These are phyloP conservation scores for Marmota monax DNA, from an alignment of 2,113 vertebrate genomes.

Conservation along the genomic window DNA sequence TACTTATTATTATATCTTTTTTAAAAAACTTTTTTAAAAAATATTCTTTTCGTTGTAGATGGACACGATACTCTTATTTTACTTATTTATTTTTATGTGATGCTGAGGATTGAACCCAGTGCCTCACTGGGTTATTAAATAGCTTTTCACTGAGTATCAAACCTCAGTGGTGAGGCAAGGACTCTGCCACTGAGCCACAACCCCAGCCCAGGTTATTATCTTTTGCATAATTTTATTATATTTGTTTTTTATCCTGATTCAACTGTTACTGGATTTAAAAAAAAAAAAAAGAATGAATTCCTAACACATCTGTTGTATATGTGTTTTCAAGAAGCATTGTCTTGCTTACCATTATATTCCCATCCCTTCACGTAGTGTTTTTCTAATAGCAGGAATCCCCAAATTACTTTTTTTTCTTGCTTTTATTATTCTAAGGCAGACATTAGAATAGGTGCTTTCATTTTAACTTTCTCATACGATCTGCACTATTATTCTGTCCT, in stretches of 20 bases:
- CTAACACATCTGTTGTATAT: constrained; percentile 9
- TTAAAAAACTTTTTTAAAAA: neutral
- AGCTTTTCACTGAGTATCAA: no score
- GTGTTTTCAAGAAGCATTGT: constrained; percentile 8
- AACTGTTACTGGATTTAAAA: neutral
- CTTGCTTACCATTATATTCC: neutral
- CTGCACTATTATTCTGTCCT: neutral
- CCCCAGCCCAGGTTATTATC: neutral
- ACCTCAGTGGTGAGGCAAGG: no score
- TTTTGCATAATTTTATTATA: constrained; percentile 17
- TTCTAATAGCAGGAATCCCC: neutral
- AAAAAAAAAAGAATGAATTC: neutral
- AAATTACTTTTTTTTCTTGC: neutral
- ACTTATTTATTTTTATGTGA: no score
- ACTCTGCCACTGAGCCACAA: no score
- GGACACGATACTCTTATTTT: no score
- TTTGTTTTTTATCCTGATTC: constrained; percentile 23
- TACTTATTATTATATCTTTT: neutral
- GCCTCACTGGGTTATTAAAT: no score
- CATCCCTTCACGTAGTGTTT: neutral
- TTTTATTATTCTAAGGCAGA: constrained; percentile 18
- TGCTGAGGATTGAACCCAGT: no score
- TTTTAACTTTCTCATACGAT: constrained; percentile 46
- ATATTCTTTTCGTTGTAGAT: no score
- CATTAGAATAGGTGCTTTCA: neutral